These are phyloP conservation scores for Antheraea mylitta DNA, from an alignment of 1,140 invertebrate genomes.

Conservation along the genomic window DNA sequence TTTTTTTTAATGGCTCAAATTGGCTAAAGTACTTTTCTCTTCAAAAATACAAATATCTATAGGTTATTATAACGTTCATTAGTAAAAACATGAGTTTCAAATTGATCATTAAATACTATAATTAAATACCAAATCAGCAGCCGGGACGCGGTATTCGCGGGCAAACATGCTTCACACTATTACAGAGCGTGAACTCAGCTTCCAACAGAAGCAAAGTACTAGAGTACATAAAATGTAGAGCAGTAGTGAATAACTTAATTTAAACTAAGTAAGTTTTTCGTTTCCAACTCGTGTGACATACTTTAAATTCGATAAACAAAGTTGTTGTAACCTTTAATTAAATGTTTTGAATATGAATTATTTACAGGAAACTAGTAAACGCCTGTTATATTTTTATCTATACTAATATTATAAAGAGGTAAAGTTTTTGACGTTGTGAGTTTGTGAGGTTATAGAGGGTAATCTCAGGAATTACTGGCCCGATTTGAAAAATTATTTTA, in stretches of 20 bases:
- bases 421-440: too few relatives aligned
- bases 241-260: constrained; percentile 24
- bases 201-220: constrained; percentile 19
- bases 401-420: too few relatives aligned
- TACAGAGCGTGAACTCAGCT: constrained; percentile 2
- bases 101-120: background rate
- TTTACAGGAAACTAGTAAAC: too few relatives aligned
- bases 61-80: background rate
- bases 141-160: background rate
- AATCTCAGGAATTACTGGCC: too few relatives aligned
- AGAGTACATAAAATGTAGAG: constrained; percentile 20
- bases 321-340: background rate
- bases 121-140: constrained; percentile 8
- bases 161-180: background rate
- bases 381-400: too few relatives aligned
- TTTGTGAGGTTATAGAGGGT: too few relatives aligned
- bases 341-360: background rate
- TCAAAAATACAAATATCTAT: too few relatives aligned
- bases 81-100: constrained; percentile 1
- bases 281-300: constrained; percentile 12
- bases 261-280: constrained; percentile 23
- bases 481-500: too few relatives aligned
- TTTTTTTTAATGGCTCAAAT: too few relatives aligned
- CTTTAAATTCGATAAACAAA: constrained; percentile 12
- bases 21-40: too few relatives aligned